These are phyloP conservation scores for Drosophila kohkoa DNA, from an alignment of 1,140 invertebrate species.

Conservation along the genomic window DNA sequence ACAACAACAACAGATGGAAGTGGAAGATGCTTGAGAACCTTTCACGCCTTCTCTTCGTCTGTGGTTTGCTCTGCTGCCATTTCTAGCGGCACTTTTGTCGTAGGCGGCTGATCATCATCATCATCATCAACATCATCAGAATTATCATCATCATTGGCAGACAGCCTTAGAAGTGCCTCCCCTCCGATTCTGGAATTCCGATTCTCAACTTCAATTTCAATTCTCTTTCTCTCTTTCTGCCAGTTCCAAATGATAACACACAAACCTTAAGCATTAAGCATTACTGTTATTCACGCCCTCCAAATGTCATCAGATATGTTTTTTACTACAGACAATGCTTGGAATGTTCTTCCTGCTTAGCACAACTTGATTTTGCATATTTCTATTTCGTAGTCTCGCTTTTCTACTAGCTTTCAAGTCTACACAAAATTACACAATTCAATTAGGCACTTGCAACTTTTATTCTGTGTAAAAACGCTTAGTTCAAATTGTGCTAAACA, in stretches of 20 bases:
- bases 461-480: too few relatives aligned
- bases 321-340: background rate
- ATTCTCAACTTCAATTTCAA: slow-evolving; percentile 14
- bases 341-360: background rate
- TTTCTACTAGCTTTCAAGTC: too few relatives aligned
- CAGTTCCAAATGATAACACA: slow-evolving; percentile 15
- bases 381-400: background rate
- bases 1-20: background rate
- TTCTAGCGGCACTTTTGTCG: slow-evolving; percentile 36
- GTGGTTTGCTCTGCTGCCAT: slow-evolving; percentile 34
- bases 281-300: slow-evolving; percentile 14
- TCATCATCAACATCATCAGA: background rate
- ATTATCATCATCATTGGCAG: background rate
- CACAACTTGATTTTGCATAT: background rate
- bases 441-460: too few relatives aligned
- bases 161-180: slow-evolving; percentile 9
- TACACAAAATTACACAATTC: too few relatives aligned
- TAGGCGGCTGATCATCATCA: slow-evolving; percentile 41
- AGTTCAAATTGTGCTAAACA: too few relatives aligned
- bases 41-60: slow-evolving; percentile 4
- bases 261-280: background rate
- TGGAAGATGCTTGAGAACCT: slow-evolving; percentile 42
- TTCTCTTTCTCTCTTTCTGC: background rate
- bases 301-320: slow-evolving; percentile 1
- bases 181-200: background rate